Conservation (phyloP, 2,888 invertebrate species). For the Ectemnius continuus region DNA sequence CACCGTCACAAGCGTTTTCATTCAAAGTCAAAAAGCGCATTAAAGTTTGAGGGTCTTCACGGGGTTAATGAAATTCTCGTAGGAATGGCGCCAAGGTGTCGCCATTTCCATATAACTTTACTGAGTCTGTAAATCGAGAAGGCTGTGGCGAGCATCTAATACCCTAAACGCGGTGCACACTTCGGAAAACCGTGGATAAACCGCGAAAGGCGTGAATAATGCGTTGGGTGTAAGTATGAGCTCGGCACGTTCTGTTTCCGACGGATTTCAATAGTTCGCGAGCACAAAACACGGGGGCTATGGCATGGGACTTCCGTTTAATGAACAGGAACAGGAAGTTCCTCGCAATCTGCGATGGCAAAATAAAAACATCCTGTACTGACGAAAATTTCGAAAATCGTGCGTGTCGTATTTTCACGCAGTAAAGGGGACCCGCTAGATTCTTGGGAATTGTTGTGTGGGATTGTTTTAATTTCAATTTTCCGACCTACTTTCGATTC, state of each 20-base stretch:
- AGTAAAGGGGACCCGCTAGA: conserved; percentile 9
- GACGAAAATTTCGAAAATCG: conserved; percentile 68
- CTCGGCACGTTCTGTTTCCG: conserved; percentile 47
- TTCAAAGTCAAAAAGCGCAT: neutral
- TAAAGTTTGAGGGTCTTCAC: neutral
- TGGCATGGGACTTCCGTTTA: conserved; percentile 76
- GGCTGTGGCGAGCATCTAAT: conserved; percentile 63
- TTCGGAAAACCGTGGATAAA: conserved; percentile 57
- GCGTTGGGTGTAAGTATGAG: conserved; percentile 70
- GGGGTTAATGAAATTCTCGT: conserved; percentile 26
- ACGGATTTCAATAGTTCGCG: conserved; percentile 56
- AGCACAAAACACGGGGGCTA: conserved; percentile 70
- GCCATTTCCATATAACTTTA: conserved; percentile 74
- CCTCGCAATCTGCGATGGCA: conserved; percentile 68
- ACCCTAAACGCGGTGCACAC: conserved; percentile 55
- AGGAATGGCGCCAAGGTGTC: conserved; percentile 72
- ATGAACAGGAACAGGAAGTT: conserved; percentile 78
- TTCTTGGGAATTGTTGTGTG: neutral
- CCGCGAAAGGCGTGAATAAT: conserved; percentile 63
- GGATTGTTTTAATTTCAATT: conserved; percentile 38
- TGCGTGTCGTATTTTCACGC: conserved; percentile 35
- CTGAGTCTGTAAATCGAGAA: conserved; percentile 68
- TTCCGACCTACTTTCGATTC: conserved; percentile 57
- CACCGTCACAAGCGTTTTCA: neutral
- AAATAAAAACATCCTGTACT: conserved; percentile 76